These are phyloP conservation scores for Catharus minimus DNA, from an alignment of 2,113 vertebrate genomes.

Conservation along the genomic window DNA sequence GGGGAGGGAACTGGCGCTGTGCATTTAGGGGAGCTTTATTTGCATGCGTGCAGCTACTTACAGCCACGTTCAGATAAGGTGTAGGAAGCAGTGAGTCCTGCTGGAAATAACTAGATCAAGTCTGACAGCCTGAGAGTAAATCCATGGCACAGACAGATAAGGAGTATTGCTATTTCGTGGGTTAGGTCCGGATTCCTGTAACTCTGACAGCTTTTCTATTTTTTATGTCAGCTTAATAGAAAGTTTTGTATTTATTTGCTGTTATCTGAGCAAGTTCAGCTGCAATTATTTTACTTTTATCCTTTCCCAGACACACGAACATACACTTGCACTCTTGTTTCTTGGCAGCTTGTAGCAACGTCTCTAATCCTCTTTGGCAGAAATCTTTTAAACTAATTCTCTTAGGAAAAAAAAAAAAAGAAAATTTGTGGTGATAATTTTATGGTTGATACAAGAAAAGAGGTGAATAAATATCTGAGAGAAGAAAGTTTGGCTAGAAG, in stretches of 20 bases:
- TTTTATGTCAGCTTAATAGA: slow-evolving; percentile 13
- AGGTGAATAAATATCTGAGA: neutral
- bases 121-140: slow-evolving; percentile 17
- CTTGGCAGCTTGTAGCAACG: neutral
- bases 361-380: neutral
- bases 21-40: neutral
- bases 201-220: slow-evolving; percentile 14
- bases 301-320: neutral
- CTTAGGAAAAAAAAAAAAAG: neutral
- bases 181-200: neutral
- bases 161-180: neutral
- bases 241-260: slow-evolving; percentile 37
- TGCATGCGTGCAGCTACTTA: neutral
- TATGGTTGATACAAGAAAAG: neutral
- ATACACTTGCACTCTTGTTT: neutral
- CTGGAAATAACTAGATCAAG: slow-evolving; percentile 1
- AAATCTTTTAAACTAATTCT: neutral
- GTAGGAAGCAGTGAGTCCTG: neutral
- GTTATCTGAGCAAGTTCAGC: slow-evolving; percentile 28
- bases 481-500: neutral
- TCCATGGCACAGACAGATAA: slow-evolving; percentile 25
- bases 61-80: neutral
- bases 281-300: slow-evolving; percentile 22
- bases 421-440: neutral
- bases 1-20: neutral